Conservation (phyloP, 53 echinoderm and acorn worm species). For the Astropecten irregularis region DNA sequence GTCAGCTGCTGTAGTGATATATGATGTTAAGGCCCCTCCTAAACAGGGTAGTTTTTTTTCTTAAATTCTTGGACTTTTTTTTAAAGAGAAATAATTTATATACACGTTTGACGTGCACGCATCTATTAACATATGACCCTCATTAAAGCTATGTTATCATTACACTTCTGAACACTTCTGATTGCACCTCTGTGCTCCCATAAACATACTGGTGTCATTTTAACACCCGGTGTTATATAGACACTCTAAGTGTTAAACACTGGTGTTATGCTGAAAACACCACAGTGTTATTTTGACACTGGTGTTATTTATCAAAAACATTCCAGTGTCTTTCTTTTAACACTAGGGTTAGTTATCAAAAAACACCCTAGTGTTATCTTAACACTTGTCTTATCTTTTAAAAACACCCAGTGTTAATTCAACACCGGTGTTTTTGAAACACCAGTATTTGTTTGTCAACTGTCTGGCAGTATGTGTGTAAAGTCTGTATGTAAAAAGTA, state of each 20-base stretch:
- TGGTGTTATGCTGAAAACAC: no score
- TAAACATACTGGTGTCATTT: slow-evolving; percentile 28
- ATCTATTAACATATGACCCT: slow-evolving; percentile 36
- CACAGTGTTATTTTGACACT: no score
- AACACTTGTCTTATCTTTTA: not conserved
- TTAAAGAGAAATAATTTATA: slow-evolving; percentile 47
- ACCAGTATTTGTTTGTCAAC: not conserved
- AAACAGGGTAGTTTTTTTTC: slow-evolving; percentile 31
- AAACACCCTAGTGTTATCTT: not conserved
- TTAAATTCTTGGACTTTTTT: slow-evolving; percentile 41
- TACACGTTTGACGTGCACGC: slow-evolving; percentile 39
- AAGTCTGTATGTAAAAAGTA: not conserved
- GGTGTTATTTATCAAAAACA: no score
- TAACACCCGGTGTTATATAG: no score
- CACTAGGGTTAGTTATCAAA: no score
- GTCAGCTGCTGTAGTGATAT: slow-evolving; percentile 39
- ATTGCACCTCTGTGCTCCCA: slow-evolving; percentile 18
- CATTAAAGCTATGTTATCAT: slow-evolving; percentile 17
- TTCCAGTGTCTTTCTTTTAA: no score
- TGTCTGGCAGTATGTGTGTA: slow-evolving; percentile 47
- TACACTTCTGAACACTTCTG: slow-evolving; percentile 15
- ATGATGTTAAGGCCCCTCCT: slow-evolving; percentile 31
- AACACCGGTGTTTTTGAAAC: no score
- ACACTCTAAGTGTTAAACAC: no score
- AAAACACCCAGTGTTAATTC: not conserved